Conservation (phyloP, 2,888 invertebrate species). For the Idaea straminata region DNA sequence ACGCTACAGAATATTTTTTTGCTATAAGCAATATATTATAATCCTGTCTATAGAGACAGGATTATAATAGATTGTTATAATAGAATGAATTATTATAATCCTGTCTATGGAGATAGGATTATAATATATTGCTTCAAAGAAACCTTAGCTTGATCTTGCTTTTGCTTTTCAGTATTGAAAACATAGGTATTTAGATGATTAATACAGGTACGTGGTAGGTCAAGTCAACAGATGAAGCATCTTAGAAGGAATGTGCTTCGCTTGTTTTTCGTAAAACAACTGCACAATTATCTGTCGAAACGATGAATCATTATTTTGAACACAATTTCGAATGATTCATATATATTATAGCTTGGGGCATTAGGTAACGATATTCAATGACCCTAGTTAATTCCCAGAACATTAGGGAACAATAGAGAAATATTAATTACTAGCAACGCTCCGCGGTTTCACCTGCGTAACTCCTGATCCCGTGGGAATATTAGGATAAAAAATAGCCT, state of each 20-base stretch:
- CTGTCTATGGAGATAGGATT: no score
- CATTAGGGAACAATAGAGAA: background rate
- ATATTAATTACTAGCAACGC: background rate
- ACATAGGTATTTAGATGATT: background rate
- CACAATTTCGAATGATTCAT: background rate
- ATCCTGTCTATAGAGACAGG: no score
- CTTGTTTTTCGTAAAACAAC: conserved; percentile 9
- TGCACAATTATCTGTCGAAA: background rate
- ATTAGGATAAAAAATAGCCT: no score
- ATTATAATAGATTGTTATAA: no score
- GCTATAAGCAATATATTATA: no score
- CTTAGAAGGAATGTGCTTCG: background rate
- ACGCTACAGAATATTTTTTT: no score
- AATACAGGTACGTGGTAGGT: background rate
- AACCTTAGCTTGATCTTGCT: no score
- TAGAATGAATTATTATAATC: no score
- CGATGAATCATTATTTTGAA: background rate
- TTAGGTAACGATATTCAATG: background rate
- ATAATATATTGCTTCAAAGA: no score
- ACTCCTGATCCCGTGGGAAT: no score
- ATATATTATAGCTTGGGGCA: background rate
- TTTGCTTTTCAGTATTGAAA: background rate
- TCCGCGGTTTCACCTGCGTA: no score
- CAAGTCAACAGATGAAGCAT: background rate
- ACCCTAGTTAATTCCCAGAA: conserved; percentile 1